Base-by-base conservation (phyloP, 1,140 invertebrate genomes). In the Eufriesea mexicana region DNA sequence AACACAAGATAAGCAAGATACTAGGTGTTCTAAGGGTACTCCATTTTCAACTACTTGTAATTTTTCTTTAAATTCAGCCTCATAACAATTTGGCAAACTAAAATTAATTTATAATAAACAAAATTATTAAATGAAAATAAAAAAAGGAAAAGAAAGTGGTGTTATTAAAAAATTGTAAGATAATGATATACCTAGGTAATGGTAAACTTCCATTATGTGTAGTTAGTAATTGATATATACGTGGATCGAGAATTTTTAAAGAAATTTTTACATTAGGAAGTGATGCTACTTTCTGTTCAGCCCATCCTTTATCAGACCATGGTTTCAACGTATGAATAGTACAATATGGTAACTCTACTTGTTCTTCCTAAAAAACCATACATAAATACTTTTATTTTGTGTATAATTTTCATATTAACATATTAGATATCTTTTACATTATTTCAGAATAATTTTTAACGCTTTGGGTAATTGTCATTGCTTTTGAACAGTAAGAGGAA, bases 1-100 rank as follows among this genome's bases (percentile, higher is more conserved):
- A 23, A 98, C 95, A 61, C 96, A 96, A n/a, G 95, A 95, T 23
- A 98, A 95, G 93, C 97, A 98, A n/a, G 97, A 96, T 0, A 98
- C 95, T 35, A 98, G 94, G 93, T 98, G 98, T 91, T 98, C 98
- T 35, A 98, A 91, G 18, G 97, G 97, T 9, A 98, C 97, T 5
- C 97, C 97, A 80, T 94, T 95, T 49, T 96, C 95, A 90, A 95
- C 90, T 45, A 95, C 87, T 62, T 94, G 91, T 88, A 97, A 84
- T 51, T 93, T 72, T 86, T 95, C 91, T 80, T 95, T 94, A 91
- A 97, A 96, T 91, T 97, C 96, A 23, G 95, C 95, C 90, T 96
- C 95, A 87, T 98, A 98, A 92, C 98, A 98, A 83, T 96, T 95
- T 64, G 97, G 95, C 83, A 98, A 96, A 91, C 97, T 98, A 85